Evolutionary conservation across 2,888 invertebrate species (phyloP), one percentile per base, ranked within the genome.

Genomic region (Psylliodes chrysocephalus): DNA sequence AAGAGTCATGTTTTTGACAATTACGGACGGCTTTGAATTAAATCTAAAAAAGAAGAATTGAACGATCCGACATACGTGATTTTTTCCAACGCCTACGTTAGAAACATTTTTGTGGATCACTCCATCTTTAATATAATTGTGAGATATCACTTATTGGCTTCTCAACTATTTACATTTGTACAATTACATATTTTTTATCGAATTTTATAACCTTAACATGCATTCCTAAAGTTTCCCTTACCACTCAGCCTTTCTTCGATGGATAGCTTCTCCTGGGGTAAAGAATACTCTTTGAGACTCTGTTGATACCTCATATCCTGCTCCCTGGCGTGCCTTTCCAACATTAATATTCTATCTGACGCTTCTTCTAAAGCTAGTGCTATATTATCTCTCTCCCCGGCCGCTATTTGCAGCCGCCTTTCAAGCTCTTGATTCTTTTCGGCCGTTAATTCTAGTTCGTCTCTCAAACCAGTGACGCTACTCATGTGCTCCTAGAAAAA

Each of bases 381-480:
- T 55, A 96, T 84, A 66, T 89, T 88, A 66, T 95, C 93, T 72
- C 95, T 88, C 81, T 97, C 96, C 64, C 90, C 88, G 12, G 91
- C 87, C 5, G 93, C 85, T 67, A 87, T 84, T 67, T 91, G 88
- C 67, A 96, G 86, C 75, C 78, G 86, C 79, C 91, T 87, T 81
- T 97, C 96, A 73, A 97, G 83, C 73, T 96, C 96, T 57, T 88
- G 85, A 77, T 92, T 92, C 81, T 94, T 93, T 73, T 93, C 92
- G 25, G 90, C 89, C 68, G 95, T 89, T 75, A 95, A 82, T 73
- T 92, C 90, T 65, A 96, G 87, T 86, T 97, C 96, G 75, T 95
- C 91, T 79, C 93, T 89, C 12, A 97, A 88, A 55, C 93, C 90
- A 77, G 95, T 94, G 75, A 96, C 85, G 78, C 95, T 95, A 78